Conservation (phyloP, 2,888 invertebrate genomes). For the Cartodere bifasciata region DNA sequence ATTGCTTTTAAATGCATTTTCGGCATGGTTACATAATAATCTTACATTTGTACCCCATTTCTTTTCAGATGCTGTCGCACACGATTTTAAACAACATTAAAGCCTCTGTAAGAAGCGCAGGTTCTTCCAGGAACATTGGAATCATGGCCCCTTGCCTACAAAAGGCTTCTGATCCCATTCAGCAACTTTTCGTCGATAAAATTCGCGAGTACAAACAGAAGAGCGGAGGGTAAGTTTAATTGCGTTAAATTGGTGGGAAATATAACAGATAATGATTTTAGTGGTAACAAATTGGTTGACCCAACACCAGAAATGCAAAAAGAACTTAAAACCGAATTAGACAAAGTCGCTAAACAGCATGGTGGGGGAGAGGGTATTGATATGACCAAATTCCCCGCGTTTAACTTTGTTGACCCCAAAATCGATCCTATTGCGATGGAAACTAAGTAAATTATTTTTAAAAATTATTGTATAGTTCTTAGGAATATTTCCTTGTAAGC, state of each 20-base stretch:
- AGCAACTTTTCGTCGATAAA: slow-evolving; percentile 87
- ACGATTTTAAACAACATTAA: slow-evolving; percentile 27
- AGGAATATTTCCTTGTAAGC: no score
- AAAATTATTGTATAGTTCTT: no score
- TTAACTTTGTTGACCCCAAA: slow-evolving; percentile 66
- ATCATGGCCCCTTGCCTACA: slow-evolving; percentile 52
- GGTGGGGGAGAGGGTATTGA: slow-evolving; percentile 65
- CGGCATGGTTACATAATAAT: no score
- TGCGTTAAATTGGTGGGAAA: slow-evolving; percentile 43
- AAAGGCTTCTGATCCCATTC: slow-evolving; percentile 79
- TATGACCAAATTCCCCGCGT: slow-evolving; percentile 80
- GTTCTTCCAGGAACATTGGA: slow-evolving; percentile 55
- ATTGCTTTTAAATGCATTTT: no score
- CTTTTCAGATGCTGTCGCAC: slow-evolving; percentile 29
- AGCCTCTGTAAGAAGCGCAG: slow-evolving; percentile 24
- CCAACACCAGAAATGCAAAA: slow-evolving; percentile 62
- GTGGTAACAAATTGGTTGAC: slow-evolving; percentile 56
- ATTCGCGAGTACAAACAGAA: slow-evolving; percentile 79
- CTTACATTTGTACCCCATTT: no score
- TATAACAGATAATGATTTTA: slow-evolving; percentile 5
- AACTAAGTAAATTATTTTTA: slow-evolving; percentile 15
- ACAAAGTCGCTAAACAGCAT: slow-evolving; percentile 65
- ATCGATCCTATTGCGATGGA: slow-evolving; percentile 51
- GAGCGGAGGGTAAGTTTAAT: slow-evolving; percentile 59
- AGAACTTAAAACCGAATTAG: slow-evolving; percentile 64